Percentiles rank a stretch among this genome's conserved stretches.
phyloP scores from a whole-genome alignment of 2,797 vertebrate genomes.

The Ceryle rudis region DNA sequence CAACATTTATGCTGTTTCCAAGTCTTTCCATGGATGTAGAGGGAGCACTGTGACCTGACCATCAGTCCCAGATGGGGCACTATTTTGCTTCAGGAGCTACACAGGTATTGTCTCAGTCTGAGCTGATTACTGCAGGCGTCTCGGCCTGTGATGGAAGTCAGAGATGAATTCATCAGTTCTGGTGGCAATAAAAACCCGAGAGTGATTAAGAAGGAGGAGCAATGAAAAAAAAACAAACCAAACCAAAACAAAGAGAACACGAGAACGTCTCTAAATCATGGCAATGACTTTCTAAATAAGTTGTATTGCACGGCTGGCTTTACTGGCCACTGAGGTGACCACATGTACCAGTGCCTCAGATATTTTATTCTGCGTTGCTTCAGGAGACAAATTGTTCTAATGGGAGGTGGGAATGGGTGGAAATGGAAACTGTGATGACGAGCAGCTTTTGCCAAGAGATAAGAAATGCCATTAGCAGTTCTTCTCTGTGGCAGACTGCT shows the following conservation, averaged over 20 bases:
- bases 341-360: not conserved
- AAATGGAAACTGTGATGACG: not conserved
- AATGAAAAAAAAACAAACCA: not conserved
- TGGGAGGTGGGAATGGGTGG: not conserved
- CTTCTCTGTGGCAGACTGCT: not conserved
- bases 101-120: rapidly evolving
- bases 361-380: not conserved
- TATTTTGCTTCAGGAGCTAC: not conserved
- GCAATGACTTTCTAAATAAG: not conserved
- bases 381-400: not conserved
- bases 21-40: not conserved
- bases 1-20: not conserved
- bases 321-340: not conserved
- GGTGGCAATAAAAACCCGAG: not conserved
- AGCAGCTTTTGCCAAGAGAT: constrained; percentile 32
- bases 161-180: not conserved
- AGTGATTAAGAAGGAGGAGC: not conserved
- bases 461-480: constrained; percentile 10
- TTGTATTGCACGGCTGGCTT: not conserved
- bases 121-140: not conserved
- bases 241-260: not conserved
- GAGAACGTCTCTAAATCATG: not conserved
- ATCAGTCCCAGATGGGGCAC: not conserved
- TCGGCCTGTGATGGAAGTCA: not conserved
- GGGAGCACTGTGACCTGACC: not conserved